These are phyloP conservation scores for Pectinophora gossypiella DNA, from an alignment of 1,140 invertebrate genomes.

Conservation along the genomic window DNA sequence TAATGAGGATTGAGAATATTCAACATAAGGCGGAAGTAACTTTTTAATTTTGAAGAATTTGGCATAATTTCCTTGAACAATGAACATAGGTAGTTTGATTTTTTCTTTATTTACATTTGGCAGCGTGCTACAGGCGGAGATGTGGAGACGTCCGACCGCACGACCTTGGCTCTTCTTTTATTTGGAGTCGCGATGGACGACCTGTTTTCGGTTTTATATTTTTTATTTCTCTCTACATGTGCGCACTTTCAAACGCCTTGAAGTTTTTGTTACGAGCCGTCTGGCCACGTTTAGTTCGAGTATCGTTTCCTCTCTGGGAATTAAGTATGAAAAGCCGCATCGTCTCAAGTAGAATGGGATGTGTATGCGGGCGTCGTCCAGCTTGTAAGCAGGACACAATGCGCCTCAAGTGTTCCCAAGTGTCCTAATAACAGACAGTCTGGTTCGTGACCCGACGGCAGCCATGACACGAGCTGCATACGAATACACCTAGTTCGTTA, in stretches of 20 bases:
- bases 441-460: constrained; percentile 5
- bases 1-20: no score
- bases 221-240: constrained; percentile 7
- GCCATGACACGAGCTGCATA: constrained; percentile 7
- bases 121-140: not conserved
- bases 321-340: not conserved
- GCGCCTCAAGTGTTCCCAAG: constrained; percentile 13
- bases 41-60: not conserved
- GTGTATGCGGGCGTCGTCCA: constrained; percentile 8
- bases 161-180: constrained; percentile 27
- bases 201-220: constrained; percentile 21
- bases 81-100: not conserved
- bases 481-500: not conserved
- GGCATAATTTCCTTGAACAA: not conserved
- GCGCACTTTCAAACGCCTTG: not conserved
- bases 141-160: not conserved
- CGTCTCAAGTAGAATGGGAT: constrained; percentile 5
- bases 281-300: not conserved
- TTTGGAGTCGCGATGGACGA: constrained; percentile 17
- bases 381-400: constrained; percentile 7
- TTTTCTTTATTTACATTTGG: not conserved
- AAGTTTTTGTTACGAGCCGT: not conserved
- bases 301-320: not conserved
- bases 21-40: no score
- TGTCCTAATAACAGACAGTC: constrained; percentile 1